A percentile compares a stretch with the other conserved stretches of the same genome.
Conservation (phyloP, 2,113 vertebrate species). For the Rhinoptilus africanus region DNA sequence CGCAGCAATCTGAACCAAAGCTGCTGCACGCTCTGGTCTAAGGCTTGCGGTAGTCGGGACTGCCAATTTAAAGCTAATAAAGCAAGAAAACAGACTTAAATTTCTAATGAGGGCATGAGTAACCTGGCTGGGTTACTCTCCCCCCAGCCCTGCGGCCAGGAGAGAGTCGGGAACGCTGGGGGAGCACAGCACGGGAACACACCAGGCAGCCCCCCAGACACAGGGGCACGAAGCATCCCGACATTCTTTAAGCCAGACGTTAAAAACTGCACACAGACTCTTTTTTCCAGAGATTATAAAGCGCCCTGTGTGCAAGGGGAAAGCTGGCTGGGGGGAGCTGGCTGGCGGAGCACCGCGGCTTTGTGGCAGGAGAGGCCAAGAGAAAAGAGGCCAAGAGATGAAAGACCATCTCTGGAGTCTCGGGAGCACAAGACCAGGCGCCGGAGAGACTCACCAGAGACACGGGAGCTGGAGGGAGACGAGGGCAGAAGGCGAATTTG, state of each 20-base stretch:
- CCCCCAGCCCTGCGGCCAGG: neutral
- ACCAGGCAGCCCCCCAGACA: neutral
- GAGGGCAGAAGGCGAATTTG: accelerated
- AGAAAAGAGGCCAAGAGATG: neutral
- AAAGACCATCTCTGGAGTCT: neutral
- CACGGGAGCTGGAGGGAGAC: neutral
- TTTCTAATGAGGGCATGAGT: no score
- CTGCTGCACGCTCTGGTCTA: no score
- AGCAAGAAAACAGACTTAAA: neutral
- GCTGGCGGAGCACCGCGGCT: no score
- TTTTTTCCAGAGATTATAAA: no score
- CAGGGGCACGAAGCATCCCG: accelerated
- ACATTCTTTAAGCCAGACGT: neutral
- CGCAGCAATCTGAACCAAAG: neutral
- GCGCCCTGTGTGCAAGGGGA: accelerated
- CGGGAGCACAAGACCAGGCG: neutral
- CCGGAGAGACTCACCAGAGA: neutral
- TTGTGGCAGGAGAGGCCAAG: neutral
- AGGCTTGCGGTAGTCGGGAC: neutral
- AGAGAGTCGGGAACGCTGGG: no score
- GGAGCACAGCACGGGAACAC: no score
- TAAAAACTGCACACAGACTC: no score
- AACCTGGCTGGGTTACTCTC: neutral
- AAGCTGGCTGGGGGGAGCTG: neutral
- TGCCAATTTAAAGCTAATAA: neutral